These are phyloP conservation scores for Huso huso DNA, from an alignment of 2,797 vertebrate species.

Conservation along the genomic window DNA sequence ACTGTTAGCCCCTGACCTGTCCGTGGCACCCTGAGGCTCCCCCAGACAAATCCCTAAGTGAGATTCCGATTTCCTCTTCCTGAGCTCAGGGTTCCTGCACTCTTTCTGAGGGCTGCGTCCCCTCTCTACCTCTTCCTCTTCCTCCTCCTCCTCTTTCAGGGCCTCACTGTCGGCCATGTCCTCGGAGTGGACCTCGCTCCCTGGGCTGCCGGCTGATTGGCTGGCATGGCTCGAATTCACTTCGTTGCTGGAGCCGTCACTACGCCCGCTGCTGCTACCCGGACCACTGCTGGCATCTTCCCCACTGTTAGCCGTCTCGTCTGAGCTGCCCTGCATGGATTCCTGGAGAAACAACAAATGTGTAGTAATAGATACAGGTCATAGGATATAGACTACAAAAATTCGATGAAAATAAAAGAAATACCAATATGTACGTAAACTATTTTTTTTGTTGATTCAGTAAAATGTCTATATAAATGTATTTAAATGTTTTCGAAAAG, in stretches of 20 bases:
- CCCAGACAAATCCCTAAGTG: constrained; percentile 66
- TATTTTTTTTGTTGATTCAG: no score
- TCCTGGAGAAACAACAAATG: constrained; percentile 55
- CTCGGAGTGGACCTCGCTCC: constrained; percentile 89
- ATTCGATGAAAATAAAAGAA: no score
- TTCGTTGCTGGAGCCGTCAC: constrained; percentile 91
- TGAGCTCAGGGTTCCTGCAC: constrained; percentile 64
- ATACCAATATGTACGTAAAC: no score
- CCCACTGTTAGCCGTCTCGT: constrained; percentile 96
- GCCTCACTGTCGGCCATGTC: constrained; percentile 94
- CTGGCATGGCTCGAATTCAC: constrained; percentile 89
- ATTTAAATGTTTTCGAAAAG: no score
- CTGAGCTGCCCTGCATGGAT: constrained; percentile 97
- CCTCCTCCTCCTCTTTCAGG: constrained; percentile 88
- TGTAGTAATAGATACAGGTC: no score
- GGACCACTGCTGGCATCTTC: constrained; percentile 94
- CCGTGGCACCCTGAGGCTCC: constrained; percentile 60
- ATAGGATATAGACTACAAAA: no score
- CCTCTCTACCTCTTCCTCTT: constrained; percentile 72
- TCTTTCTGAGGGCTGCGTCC: constrained; percentile 65
- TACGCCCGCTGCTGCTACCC: constrained; percentile 89
- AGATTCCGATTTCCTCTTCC: constrained; percentile 75
- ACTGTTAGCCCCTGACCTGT: constrained; percentile 19
- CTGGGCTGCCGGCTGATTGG: constrained; percentile 91
- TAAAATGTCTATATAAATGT: no score